Base-by-base conservation (phyloP, 2,888 invertebrate genomes). In the Dryomyza anilis region DNA sequence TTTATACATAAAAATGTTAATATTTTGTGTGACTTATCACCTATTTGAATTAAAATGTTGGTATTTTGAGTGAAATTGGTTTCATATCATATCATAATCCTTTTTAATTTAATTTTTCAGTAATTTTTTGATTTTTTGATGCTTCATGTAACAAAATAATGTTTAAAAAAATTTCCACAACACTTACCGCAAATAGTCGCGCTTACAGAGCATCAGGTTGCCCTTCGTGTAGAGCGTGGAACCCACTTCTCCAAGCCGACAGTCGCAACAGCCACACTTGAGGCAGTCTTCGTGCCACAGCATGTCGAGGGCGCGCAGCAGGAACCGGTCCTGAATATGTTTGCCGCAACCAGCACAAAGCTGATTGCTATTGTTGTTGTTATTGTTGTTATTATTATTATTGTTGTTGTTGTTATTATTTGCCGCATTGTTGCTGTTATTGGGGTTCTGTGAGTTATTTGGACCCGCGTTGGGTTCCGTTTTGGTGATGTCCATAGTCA, bases 221-320 rank as follows among this genome's bases (percentile, higher is more conserved):
- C 96, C 96, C 82, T 96, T 94, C 58, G 95, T 95, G 85, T 95
- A 98, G 60, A 98, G 88, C 39, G 96, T 95, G 70, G 95, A 94
- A 23, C 98, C 98, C 56, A 97, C 96, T 84, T 98, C 97, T 21
- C 97, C 98, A 65, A 98, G 89, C 62, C 97, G 88, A 82, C 97
- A 97, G 85, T 97, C 96, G 84, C 98, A 98, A 85, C 97, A 97
- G 74, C 95, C 95, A 82, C 96, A 96, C 84, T 97, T 98, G 68
- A 98, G 89, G 83, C 98, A 98, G 85, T 98, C 97, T 83, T 98
- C 98, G 84, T 98, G 98, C 97, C 98, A 98, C 79, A 91, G 91
- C 85, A 94, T 89, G 83, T 97, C 96, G 78, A 97, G 84, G 2
- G 97, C 96, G 83, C 95, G 94, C 77, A 97, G 88, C 72, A 96